phyloP scores from a whole-genome alignment of 2,113 vertebrate genomes.

The Sitta europaea region DNA sequence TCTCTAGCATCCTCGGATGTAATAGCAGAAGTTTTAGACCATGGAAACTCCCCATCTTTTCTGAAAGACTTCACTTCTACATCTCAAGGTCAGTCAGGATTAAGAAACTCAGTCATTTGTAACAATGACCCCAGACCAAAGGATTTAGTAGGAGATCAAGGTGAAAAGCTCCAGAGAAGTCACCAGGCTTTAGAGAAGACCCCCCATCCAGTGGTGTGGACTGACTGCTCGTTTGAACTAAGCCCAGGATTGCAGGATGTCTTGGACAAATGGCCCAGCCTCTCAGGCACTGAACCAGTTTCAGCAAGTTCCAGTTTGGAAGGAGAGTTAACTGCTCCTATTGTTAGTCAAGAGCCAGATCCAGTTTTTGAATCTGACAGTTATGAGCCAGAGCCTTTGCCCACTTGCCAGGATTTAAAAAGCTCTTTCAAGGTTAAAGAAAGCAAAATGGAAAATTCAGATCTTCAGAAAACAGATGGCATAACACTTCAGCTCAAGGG shows the following conservation, averaged over 20 bases:
- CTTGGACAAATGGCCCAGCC: slow-evolving; percentile 84
- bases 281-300: slow-evolving; percentile 62
- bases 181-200: background rate
- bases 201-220: slow-evolving; percentile 3
- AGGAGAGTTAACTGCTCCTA: background rate
- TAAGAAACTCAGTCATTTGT: background rate
- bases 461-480: background rate
- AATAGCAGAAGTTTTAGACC: slow-evolving; percentile 74
- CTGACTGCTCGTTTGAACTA: slow-evolving; percentile 68
- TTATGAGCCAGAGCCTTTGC: slow-evolving; percentile 3
- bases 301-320: background rate
- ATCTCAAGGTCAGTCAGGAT: background rate
- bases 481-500: background rate
- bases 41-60: background rate
- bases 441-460: background rate
- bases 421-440: background rate
- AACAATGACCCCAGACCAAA: background rate
- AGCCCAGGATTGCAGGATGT: slow-evolving; percentile 87
- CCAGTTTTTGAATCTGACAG: background rate
- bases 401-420: background rate
- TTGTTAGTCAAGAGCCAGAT: slow-evolving; percentile 6
- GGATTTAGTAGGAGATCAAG: background rate
- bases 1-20: slow-evolving; percentile 83
- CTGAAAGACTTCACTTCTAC: background rate
- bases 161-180: slow-evolving; percentile 8